Evolutionary conservation across 2,113 vertebrate species (phyloP).

Genomic region (Prinia subflava): DNA sequence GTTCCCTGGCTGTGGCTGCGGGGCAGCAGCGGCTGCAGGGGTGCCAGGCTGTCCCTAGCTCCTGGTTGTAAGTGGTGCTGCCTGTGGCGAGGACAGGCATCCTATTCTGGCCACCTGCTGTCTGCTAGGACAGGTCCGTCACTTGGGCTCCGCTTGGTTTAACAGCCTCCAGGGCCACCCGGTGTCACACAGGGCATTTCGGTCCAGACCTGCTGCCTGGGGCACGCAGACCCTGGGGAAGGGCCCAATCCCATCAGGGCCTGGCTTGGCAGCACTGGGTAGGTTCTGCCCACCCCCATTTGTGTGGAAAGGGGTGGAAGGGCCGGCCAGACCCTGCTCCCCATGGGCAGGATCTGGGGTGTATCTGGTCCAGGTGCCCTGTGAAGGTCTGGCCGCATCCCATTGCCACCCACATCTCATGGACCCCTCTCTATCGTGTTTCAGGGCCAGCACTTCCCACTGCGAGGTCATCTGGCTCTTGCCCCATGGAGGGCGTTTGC

Average conservation of each 20-base stretch:
- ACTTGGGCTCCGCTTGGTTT: background rate
- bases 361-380: fast-evolving
- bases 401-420: background rate
- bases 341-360: fast-evolving
- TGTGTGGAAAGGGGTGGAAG: fast-evolving
- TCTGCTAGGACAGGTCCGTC: background rate
- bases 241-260: no score
- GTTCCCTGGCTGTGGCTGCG: background rate
- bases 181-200: background rate
- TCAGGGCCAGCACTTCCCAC: background rate
- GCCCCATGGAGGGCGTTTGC: background rate
- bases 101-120: background rate
- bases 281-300: background rate
- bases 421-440: fast-evolving
- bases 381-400: background rate
- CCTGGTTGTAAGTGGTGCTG: fast-evolving
- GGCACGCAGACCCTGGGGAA: background rate
- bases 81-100: no score
- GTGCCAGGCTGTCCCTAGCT: background rate
- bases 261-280: fast-evolving
- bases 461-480: background rate
- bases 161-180: background rate
- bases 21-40: background rate
- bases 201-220: background rate
- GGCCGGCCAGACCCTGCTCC: background rate